Conservation (phyloP, 2,888 invertebrate species). For the Galerucella nymphaeae region DNA sequence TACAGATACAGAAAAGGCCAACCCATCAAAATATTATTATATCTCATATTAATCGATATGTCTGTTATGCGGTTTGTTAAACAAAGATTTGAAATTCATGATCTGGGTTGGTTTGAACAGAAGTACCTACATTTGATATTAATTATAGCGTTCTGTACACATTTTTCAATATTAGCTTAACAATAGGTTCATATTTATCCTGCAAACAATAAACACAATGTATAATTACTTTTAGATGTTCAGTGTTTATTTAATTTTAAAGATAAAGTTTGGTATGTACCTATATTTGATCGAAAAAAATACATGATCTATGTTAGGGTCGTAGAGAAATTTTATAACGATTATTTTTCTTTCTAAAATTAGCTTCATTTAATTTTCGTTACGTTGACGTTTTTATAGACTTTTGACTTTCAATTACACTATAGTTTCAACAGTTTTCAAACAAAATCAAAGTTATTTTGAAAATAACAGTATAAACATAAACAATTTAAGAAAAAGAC, state of each 20-base stretch:
- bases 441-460: neutral
- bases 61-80: too few relatives aligned
- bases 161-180: neutral
- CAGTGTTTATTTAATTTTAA: neutral
- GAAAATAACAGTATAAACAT: neutral
- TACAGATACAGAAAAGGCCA: too few relatives aligned
- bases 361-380: neutral
- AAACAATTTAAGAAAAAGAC: too few relatives aligned
- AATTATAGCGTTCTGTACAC: neutral
- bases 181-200: neutral
- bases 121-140: neutral
- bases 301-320: too few relatives aligned
- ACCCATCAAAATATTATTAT: too few relatives aligned
- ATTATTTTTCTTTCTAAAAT: neutral
- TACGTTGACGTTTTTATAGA: neutral
- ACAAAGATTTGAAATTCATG: too few relatives aligned
- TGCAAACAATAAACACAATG: neutral
- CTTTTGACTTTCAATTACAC: too few relatives aligned
- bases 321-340: too few relatives aligned
- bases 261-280: neutral
- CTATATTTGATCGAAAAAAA: neutral
- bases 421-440: neutral
- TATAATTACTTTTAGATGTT: neutral
- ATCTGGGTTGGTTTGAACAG: neutral
- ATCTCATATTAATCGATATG: too few relatives aligned